Base-by-base conservation (phyloP, 2,888 invertebrate genomes). In the Acleris holmiana region DNA sequence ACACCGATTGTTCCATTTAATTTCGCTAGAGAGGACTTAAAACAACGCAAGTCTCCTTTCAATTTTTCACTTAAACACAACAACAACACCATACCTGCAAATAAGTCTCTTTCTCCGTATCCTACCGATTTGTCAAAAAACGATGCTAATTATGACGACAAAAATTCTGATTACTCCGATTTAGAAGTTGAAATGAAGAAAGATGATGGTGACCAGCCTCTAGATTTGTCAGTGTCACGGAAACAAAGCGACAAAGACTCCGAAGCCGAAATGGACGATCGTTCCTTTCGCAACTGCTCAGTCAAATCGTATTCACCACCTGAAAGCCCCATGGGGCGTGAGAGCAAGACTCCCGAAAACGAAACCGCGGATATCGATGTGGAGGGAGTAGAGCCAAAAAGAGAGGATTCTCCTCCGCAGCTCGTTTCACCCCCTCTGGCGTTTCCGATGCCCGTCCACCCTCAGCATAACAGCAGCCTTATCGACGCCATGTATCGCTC, bases 381-480 rank as follows among this genome's bases (percentile, higher is more conserved):
- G 0, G 94, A 94, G 69, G 94, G 90, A 6, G 89, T 91, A 59
- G 92, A 92, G 69, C 84, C 90, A 2, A 91, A 91, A 71, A 77
- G 88, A 19, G 90, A 89, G 56, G 87, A 90, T 61, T 87, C 89
- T 4, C 88, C 91, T 4, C 80, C 82, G 5, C 87, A 84, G 18
- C 71, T 90, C 41, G 77, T 89, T 1, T 86, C 92, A 1, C 93
- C 95, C 1, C 93, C 94, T 0, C 94, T 97, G 90, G 95, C 95
- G 0, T 98, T 97, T 76, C 98, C 98, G 0, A 94, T 96, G 80
- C 96, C 97, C 0, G 95, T 97, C 66, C 97, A 97, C 77, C 97
- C 97, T 0, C 97, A 97, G 77, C 97, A 97, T 41, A 89, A 84
- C 69, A 88, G 80, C 66, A 94, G 95, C 85, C 91, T 97, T 60